Conservation (phyloP, 1,140 invertebrate genomes). For the Drosophila neocordata region DNA sequence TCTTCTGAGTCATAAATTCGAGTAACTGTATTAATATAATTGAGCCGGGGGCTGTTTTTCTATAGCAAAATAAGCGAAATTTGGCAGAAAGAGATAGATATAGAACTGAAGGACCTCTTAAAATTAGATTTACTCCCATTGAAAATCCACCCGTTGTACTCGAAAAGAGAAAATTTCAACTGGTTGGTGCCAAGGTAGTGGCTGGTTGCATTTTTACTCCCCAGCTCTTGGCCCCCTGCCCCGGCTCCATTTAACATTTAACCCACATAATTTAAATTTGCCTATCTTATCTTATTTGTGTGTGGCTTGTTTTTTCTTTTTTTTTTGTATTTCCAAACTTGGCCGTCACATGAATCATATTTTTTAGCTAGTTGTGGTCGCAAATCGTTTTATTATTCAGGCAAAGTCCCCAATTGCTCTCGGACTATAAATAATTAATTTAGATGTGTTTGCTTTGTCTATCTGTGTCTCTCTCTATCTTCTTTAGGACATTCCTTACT, state of each 20-base stretch:
- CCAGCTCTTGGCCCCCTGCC: neutral
- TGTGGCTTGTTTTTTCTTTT: no score
- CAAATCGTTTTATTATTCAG: constrained; percentile 79
- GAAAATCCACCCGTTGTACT: neutral
- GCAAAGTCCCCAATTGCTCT: constrained; percentile 53
- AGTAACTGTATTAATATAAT: constrained; percentile 81
- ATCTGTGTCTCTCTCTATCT: neutral
- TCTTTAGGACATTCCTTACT: constrained; percentile 13
- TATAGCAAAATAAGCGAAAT: neutral
- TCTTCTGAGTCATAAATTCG: constrained; percentile 66
- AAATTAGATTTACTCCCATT: constrained; percentile 69
- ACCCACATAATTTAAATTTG: constrained; percentile 67
- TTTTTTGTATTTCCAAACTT: neutral
- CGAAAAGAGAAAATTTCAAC: no score
- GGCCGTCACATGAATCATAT: constrained; percentile 63
- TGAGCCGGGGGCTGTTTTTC: constrained; percentile 51
- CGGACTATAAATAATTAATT: constrained; percentile 79
- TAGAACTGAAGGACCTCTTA: constrained; percentile 45
- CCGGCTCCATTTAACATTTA: constrained; percentile 39
- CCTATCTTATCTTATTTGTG: constrained; percentile 45
- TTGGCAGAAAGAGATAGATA: neutral
- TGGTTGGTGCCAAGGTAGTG: no score
- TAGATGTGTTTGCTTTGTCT: constrained; percentile 60
- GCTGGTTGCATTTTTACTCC: no score
- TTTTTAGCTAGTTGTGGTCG: constrained; percentile 57